Conservation (phyloP, 2,113 vertebrate species). For the Neoarius graeffei region DNA sequence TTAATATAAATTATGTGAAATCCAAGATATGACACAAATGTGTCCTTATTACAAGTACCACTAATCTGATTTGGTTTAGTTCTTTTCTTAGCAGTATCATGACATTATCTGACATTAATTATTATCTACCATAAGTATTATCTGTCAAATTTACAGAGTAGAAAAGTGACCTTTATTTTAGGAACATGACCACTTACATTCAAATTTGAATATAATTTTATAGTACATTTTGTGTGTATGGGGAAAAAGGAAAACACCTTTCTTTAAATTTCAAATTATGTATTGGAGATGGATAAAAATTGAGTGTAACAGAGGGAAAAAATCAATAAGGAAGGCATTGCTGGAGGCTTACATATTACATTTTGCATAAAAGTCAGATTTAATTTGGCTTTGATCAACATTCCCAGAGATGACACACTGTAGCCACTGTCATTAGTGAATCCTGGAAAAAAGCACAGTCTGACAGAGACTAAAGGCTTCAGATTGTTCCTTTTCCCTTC, state of each 20-base stretch:
- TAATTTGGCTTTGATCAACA: slow-evolving; percentile 80
- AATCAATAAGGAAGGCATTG: slow-evolving; percentile 77
- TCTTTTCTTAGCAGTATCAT: slow-evolving; percentile 3
- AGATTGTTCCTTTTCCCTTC: slow-evolving; percentile 28
- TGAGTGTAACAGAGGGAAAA: slow-evolving; percentile 56
- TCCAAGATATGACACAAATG: slow-evolving; percentile 54
- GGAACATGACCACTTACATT: slow-evolving; percentile 68
- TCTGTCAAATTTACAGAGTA: slow-evolving; percentile 59
- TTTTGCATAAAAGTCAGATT: slow-evolving; percentile 80
- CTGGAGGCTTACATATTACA: slow-evolving; percentile 78
- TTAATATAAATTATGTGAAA: background rate
- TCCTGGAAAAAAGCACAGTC: slow-evolving; percentile 53
- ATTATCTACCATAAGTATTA: slow-evolving; percentile 53
- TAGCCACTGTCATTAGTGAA: slow-evolving; percentile 74
- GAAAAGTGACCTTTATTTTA: slow-evolving; percentile 59
- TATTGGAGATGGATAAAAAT: slow-evolving; percentile 71
- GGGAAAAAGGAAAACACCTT: slow-evolving; percentile 52
- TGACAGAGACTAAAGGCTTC: slow-evolving; percentile 43
- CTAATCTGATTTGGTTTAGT: slow-evolving; percentile 52
- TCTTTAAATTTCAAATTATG: slow-evolving; percentile 71
- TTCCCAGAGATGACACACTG: slow-evolving; percentile 78
- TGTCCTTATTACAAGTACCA: slow-evolving; percentile 49
- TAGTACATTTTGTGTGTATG: slow-evolving; percentile 51
- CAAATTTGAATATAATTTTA: slow-evolving; percentile 69
- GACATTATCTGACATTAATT: slow-evolving; percentile 50